Evolutionary conservation across 2,888 invertebrate genomes (phyloP).

Genomic region (Amblyteles armatorius): DNA sequence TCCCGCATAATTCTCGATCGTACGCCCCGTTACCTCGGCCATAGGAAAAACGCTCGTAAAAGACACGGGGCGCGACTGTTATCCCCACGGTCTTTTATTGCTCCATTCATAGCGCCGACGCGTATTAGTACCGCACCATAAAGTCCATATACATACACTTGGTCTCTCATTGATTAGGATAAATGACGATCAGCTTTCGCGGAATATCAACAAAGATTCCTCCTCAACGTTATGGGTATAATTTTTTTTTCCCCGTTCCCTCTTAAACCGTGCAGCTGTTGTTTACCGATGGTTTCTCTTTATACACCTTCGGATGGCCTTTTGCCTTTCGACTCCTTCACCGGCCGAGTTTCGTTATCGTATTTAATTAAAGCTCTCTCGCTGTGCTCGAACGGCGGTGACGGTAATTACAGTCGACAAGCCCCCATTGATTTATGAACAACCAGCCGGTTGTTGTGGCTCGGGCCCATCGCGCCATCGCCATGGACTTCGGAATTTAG

Average conservation of each 20-base stretch:
- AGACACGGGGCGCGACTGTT: conserved; percentile 69
- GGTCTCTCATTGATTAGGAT: conserved; percentile 49
- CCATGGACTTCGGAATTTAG: not conserved
- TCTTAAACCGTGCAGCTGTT: conserved; percentile 14
- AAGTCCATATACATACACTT: conserved; percentile 24
- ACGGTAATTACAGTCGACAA: conserved; percentile 41
- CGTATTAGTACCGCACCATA: conserved; percentile 51
- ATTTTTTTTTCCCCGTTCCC: conserved; percentile 8
- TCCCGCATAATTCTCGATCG: conserved; percentile 76
- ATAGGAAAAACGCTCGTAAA: conserved; percentile 78
- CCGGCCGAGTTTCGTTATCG: conserved; percentile 26
- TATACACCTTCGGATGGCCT: conserved; percentile 16
- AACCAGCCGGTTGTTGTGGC: not conserved
- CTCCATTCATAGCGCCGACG: conserved; percentile 77
- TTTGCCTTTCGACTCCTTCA: conserved; percentile 12
- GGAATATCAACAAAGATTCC: conserved; percentile 53
- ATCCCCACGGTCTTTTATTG: conserved; percentile 74
- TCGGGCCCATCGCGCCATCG: not conserved
- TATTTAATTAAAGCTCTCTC: conserved; percentile 41
- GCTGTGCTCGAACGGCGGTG: conserved; percentile 22
- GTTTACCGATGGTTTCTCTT: conserved; percentile 35
- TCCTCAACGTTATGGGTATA: conserved; percentile 5
- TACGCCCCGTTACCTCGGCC: conserved; percentile 72
- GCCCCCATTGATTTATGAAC: conserved; percentile 46
- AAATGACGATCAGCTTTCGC: conserved; percentile 55